Conservation (phyloP, 2,797 vertebrate genomes). For the Lacerta agilis region DNA sequence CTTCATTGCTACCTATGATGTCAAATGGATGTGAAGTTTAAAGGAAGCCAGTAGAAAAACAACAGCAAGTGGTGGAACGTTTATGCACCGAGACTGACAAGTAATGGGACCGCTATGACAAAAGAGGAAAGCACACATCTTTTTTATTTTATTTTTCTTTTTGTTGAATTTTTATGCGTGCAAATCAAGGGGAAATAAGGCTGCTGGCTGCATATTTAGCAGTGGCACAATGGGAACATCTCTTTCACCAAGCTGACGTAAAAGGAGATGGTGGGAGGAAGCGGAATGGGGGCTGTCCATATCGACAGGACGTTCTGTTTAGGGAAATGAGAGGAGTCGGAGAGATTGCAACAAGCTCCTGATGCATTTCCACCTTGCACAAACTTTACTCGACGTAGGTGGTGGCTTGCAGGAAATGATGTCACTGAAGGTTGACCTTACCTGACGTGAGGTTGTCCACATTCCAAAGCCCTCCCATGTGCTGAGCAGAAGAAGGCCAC, state of each 20-base stretch:
- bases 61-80: neutral
- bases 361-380: neutral
- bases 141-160: slow-evolving; percentile 14
- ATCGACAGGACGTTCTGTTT: neutral
- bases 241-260: neutral
- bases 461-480: neutral
- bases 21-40: slow-evolving; percentile 43
- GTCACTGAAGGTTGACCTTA: no score
- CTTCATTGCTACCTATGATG: slow-evolving; percentile 42
- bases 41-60: slow-evolving; percentile 21
- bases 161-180: slow-evolving; percentile 46
- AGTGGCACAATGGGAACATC: slow-evolving; percentile 11
- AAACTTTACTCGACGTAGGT: neutral
- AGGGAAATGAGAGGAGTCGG: fast-evolving
- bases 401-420: no score
- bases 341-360: slow-evolving; percentile 40
- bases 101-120: slow-evolving; percentile 18
- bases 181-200: slow-evolving; percentile 48
- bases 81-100: slow-evolving; percentile 41
- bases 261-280: neutral
- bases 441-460: neutral
- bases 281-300: neutral
- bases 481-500: no score
- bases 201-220: slow-evolving; percentile 51
- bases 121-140: slow-evolving; percentile 38